phyloP scores from a whole-genome alignment of 2,888 invertebrate species.

The Mongoloraphidia duomilia region DNA sequence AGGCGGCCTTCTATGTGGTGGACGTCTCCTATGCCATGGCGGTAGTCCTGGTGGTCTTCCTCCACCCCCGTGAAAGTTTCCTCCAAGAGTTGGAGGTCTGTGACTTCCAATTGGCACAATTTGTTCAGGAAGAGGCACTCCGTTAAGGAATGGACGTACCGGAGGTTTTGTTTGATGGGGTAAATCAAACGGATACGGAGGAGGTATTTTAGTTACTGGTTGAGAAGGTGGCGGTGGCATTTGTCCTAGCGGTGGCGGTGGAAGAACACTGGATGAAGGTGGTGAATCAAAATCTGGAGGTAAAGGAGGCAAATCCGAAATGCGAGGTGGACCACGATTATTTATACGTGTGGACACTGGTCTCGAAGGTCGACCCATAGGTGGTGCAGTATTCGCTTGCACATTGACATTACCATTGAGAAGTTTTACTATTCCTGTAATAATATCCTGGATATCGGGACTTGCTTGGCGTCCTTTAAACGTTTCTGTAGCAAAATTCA shows the following conservation, averaged over 20 bases:
- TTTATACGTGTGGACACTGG: slow-evolving; percentile 70
- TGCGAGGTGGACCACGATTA: slow-evolving; percentile 77
- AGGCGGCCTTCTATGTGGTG: slow-evolving; percentile 37
- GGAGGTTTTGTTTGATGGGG: slow-evolving; percentile 42
- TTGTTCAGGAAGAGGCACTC: slow-evolving; percentile 59
- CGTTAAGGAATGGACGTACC: slow-evolving; percentile 45
- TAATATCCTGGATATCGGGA: slow-evolving; percentile 79
- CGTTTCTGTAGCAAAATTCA: slow-evolving; percentile 34
- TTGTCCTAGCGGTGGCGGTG: slow-evolving; percentile 30
- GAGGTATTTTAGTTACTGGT: slow-evolving; percentile 38
- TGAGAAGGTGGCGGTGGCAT: slow-evolving; percentile 32
- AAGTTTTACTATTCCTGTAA: slow-evolving; percentile 76
- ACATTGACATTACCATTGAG: slow-evolving; percentile 81
- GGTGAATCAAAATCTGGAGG: slow-evolving; percentile 49
- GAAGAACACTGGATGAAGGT: slow-evolving; percentile 17
- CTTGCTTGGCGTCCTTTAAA: slow-evolving; percentile 39
- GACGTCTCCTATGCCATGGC: slow-evolving; percentile 47
- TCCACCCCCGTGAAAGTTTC: slow-evolving; percentile 13
- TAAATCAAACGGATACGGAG: slow-evolving; percentile 65
- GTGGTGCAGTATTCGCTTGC: slow-evolving; percentile 53
- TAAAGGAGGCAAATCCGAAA: slow-evolving; percentile 59
- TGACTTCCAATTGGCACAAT: slow-evolving; percentile 42
- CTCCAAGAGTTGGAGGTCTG: slow-evolving; percentile 28
- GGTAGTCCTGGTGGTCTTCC: slow-evolving; percentile 39
- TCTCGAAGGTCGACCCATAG: slow-evolving; percentile 43